A percentile compares a stretch with the other conserved stretches of the same genome.
These are phyloP conservation scores for Heliconius aoede DNA, from an alignment of 2,888 invertebrate species.

Conservation along the genomic window DNA sequence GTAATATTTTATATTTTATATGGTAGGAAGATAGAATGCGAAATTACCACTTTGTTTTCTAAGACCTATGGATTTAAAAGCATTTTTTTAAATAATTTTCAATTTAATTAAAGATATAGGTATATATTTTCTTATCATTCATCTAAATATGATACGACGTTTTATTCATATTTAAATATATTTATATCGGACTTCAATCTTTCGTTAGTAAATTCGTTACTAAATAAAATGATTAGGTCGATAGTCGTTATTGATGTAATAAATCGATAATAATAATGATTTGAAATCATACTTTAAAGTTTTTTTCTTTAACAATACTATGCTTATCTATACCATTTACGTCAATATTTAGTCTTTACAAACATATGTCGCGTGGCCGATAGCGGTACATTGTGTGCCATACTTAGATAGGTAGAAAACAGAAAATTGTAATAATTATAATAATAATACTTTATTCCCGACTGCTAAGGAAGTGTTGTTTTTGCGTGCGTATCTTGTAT, in stretches of 20 bases:
- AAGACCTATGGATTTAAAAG: too few relatives aligned
- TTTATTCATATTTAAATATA: neutral
- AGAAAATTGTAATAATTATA: slow-evolving; percentile 11
- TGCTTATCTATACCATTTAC: neutral
- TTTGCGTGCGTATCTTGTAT: too few relatives aligned
- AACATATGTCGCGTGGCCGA: slow-evolving; percentile 19
- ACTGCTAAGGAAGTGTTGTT: too few relatives aligned
- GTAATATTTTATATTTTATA: neutral
- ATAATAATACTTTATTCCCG: neutral
- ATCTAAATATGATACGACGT: neutral
- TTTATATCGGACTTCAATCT: neutral
- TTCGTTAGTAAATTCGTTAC: too few relatives aligned
- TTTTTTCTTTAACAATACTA: neutral
- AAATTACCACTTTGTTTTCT: too few relatives aligned
- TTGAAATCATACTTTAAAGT: neutral
- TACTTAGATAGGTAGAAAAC: slow-evolving; percentile 5
- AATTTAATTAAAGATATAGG: neutral
- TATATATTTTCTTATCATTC: neutral
- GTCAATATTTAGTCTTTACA: slow-evolving; percentile 3
- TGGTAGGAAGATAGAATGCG: neutral
- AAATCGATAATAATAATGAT: neutral
- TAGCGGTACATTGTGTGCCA: slow-evolving; percentile 5
- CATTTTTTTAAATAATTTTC: too few relatives aligned
- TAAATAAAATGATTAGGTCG: neutral
- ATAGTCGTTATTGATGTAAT: neutral